phyloP scores from a whole-genome alignment of 2,113 vertebrate genomes.

The Rhombomys opimus region DNA sequence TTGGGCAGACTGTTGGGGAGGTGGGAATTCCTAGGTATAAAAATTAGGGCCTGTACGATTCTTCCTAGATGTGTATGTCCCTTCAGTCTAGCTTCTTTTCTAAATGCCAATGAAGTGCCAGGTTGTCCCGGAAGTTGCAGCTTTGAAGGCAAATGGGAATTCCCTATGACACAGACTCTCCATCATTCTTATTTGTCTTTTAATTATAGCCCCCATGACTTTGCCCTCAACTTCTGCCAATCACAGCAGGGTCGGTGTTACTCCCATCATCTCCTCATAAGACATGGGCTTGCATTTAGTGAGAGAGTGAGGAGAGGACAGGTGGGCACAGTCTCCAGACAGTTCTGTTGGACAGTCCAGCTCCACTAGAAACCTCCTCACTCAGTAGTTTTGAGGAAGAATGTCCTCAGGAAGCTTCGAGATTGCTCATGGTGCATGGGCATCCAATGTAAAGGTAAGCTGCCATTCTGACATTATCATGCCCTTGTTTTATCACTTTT shows the following conservation, averaged over 20 bases:
- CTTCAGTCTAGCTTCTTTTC: not conserved
- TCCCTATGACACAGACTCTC: rapidly evolving
- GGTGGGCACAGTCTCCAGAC: not conserved
- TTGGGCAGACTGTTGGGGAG: not conserved
- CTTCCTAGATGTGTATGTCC: rapidly evolving
- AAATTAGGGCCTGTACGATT: not conserved
- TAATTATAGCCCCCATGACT: rapidly evolving
- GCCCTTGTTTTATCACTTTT: not conserved
- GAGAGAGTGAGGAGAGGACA: not conserved
- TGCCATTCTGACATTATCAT: rapidly evolving
- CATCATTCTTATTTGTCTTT: not conserved
- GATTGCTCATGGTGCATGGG: rapidly evolving
- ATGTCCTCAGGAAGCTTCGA: not conserved
- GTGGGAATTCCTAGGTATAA: not conserved
- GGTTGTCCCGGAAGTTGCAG: not conserved
- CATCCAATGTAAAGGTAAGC: too few relatives aligned
- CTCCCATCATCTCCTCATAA: not conserved
- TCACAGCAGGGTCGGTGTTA: rapidly evolving
- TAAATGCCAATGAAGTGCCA: not conserved
- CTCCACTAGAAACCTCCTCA: not conserved
- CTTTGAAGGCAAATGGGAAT: not conserved
- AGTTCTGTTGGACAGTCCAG: not conserved
- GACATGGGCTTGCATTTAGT: not conserved
- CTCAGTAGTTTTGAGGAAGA: not conserved
- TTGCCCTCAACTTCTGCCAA: not conserved